These are phyloP conservation scores for Lipophrys pholis DNA, from an alignment of 2,113 vertebrate species.

Conservation along the genomic window DNA sequence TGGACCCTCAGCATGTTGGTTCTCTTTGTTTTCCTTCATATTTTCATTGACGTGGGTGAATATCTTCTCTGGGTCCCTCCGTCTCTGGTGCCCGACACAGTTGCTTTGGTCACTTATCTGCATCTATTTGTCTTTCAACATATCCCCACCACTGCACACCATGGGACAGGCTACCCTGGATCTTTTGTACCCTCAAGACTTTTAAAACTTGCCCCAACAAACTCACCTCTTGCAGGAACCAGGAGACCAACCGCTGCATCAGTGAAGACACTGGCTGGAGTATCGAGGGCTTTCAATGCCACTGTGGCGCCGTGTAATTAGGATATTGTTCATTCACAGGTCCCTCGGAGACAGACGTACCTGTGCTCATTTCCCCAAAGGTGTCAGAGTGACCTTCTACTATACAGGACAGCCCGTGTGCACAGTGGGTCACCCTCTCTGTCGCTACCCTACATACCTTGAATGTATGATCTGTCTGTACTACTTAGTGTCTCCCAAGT, in stretches of 20 bases:
- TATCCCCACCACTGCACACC: no score
- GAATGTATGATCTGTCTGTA: slow-evolving; percentile 28
- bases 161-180: no score
- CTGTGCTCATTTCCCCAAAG: slow-evolving; percentile 48
- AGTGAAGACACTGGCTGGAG: slow-evolving; percentile 25
- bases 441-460: slow-evolving; percentile 32
- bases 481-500: slow-evolving; percentile 41
- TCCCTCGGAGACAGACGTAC: slow-evolving; percentile 47
- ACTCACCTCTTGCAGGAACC: background rate
- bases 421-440: slow-evolving; percentile 23
- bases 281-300: slow-evolving; percentile 62
- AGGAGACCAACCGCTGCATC: slow-evolving; percentile 10
- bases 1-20: no score
- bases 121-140: no score
- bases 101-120: no score
- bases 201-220: no score
- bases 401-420: slow-evolving; percentile 45
- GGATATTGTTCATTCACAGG: slow-evolving; percentile 42
- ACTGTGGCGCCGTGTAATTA: slow-evolving; percentile 44
- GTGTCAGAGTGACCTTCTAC: slow-evolving; percentile 46
- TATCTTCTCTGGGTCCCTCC: no score
- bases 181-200: no score
- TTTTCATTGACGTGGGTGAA: no score
- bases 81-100: no score
- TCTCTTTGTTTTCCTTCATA: no score